Base-by-base conservation (phyloP, 2,113 vertebrate species). In the Malurus elegans region DNA sequence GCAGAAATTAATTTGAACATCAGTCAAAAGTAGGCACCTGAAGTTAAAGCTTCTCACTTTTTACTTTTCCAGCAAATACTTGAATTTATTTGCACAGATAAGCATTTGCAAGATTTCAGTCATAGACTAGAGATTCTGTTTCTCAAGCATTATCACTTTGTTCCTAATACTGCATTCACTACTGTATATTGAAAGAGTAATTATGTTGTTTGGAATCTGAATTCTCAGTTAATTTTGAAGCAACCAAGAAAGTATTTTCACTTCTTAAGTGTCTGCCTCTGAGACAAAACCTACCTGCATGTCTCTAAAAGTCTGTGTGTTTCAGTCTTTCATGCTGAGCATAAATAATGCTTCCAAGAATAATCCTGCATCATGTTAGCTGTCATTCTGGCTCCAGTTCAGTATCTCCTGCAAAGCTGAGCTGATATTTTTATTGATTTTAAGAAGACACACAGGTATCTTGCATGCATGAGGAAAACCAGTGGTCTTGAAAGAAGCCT, bases 271-370 rank as follows among this genome's bases (percentile, higher is more conserved):
- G 38, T 32, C 60, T 58, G 47, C 32, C 28, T 57, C 50, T 54
- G 62, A 89, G 65, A 79, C 40, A 82, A 89, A 79, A 16, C 45
- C 69, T 73, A 69, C 57, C 28, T 74, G 72, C 48, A 32, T 6
- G 16, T 21, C 45, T 54, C 10, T 57, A 66, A 65, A 65, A 73
- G 73, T 29, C 86, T 65, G 26, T 45, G 31, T 7, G 9, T 31
- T 93, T 70, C 38, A 73, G 56, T 66, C 74, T 82, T 79, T 58
- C 78, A 88, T 51, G 67, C 74, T 76, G 54, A 90, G 81, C 62
- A 93, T 51, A 94, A 94, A 91, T 66, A 94, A 93, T 44, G 47
- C 51, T 91, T 93, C 71, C 90, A 81, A 79, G 71, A 95, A 81
- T 71, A 91, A 62, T 66, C 66, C 66, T 83, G 42, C 47, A 82